Conservation (phyloP, 2,113 vertebrate species). For the Sporophila hypoxantha region DNA sequence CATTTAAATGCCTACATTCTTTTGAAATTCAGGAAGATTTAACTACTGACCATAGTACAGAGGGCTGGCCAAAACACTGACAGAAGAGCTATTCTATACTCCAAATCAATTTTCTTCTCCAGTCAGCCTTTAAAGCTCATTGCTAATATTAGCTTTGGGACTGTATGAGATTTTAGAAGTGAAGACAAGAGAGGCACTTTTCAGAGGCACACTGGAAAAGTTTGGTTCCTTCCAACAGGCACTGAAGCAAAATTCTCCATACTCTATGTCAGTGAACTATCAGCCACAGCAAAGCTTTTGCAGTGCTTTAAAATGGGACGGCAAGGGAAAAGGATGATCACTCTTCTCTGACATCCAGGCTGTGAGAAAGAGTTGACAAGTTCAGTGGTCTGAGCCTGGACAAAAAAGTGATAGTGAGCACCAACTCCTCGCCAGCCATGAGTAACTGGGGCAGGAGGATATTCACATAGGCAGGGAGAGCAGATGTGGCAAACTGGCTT, state of each 20-base stretch:
- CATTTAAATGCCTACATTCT: background rate
- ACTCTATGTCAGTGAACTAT: background rate
- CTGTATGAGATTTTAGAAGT: background rate
- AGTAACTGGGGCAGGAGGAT: background rate
- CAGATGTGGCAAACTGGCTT: background rate
- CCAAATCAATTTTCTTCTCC: background rate
- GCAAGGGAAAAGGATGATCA: background rate
- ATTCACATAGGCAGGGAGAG: background rate
- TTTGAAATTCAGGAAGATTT: background rate
- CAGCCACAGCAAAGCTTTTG: background rate
- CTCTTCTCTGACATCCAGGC: background rate
- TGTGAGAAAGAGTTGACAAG: background rate
- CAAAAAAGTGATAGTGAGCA: background rate
- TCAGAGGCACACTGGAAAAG: background rate
- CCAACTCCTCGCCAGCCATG: background rate
- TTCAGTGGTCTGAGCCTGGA: background rate
- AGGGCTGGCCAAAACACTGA: background rate
- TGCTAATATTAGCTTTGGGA: background rate
- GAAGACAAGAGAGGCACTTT: background rate
- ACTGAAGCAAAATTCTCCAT: background rate
- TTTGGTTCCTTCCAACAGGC: background rate
- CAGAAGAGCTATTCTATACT: background rate
- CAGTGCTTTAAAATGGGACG: background rate
- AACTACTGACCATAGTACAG: background rate
- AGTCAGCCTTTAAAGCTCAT: background rate